Base-by-base conservation (phyloP, 37 sponge, comb jelly and placozoan genomes). In the Spongilla lacustris region DNA sequence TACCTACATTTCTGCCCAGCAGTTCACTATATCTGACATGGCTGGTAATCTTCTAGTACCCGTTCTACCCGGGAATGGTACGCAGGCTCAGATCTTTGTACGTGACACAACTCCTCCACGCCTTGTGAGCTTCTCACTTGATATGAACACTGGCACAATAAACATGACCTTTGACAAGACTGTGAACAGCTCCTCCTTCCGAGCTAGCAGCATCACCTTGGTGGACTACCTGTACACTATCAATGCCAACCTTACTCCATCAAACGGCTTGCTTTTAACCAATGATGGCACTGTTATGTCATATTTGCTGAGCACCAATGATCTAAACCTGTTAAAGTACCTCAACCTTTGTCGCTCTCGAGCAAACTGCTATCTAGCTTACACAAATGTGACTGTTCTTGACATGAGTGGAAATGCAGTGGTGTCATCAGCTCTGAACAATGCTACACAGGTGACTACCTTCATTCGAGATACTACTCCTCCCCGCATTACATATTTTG, bases 131-230 rank as follows among this genome's bases (percentile, higher is more conserved):
- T 95, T 89, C 41, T 79, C 81, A 31, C 71, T 92, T 69, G 95
- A 97, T 34, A 58, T 97, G 84, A 79, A 97, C 77, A 78, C 36
- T 2, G 97, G 97, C 23, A 66, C 58, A 26, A 34, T 97, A 21
- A 77, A 71, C n/a, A 83, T 97, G 67, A 88, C 91, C 2, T 97
- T 97, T 75, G 74, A 82, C 68, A 95, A 97, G 78, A 97, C 97
- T 21, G 86, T 97, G 50, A 90, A 90, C 58, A 82, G 76, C 32
- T 71, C 85, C 23, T 75, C 93, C 35, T 88, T 97, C 21, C 33
- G 83, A 30, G 79, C 87, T 71, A 66, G 77, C 3, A 50, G 70
- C 19, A 69, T 85, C 21, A 86, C 87, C 4, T 83, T 87, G 50
- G 36, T 72, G 41, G 46, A 85, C 33, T 76, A 85, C 81, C 36